phyloP scores from a whole-genome alignment of 1,140 invertebrate genomes.

The Drosophila melanogaster region Release_6_plus_ISO1_MT NC_004354.4:17677501-17678000 shows the following conservation, averaged over 20 bases:
- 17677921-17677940: not conserved
- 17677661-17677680: slow-evolving; percentile 41
- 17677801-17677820: slow-evolving; percentile 39
- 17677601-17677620: not conserved
- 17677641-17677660: slow-evolving; percentile 13
- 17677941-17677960: not conserved
- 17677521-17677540: too few species aligned
- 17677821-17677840: slow-evolving; percentile 36
- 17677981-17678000: not conserved
- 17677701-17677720: slow-evolving; percentile 1
- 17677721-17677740: not conserved
- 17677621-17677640: slow-evolving; percentile 6
- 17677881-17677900: slow-evolving; percentile 44
- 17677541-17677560: too few species aligned
- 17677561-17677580: not conserved
- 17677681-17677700: slow-evolving; percentile 42
- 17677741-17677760: too few species aligned
- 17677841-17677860: slow-evolving; percentile 36
- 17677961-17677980: too few species aligned
- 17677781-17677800: slow-evolving; percentile 78
- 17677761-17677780: not conserved
- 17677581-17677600: not conserved
- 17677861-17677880: slow-evolving; percentile 51
- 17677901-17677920: slow-evolving; percentile 27
- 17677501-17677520: slow-evolving; percentile 86